phyloP scores from a whole-genome alignment of 2,113 vertebrate species.

The Gymnobelideus leadbeateri region DNA sequence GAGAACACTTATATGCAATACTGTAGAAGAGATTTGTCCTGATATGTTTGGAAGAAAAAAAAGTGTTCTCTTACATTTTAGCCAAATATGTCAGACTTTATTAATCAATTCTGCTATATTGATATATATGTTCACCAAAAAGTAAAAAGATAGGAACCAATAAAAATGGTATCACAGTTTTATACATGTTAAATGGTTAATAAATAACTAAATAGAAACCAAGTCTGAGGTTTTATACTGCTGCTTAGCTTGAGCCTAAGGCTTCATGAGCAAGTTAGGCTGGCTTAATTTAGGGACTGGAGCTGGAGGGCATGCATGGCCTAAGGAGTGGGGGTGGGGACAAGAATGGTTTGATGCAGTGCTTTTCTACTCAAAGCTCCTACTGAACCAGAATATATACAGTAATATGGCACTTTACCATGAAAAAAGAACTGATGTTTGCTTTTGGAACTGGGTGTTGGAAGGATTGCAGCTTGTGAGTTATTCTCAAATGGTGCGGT shows the following conservation, averaged over 20 bases:
- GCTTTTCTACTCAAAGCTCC: background rate
- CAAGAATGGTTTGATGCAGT: background rate
- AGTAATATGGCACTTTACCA: background rate
- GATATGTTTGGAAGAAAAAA: background rate
- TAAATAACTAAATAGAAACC: background rate
- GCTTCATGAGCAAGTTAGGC: background rate
- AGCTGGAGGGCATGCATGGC: background rate
- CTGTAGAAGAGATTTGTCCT: background rate
- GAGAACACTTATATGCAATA: background rate
- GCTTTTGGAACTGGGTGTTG: background rate
- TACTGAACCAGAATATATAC: background rate
- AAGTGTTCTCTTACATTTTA: background rate
- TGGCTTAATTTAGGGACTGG: background rate
- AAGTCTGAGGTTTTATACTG: background rate
- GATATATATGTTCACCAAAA: background rate
- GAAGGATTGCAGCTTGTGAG: background rate
- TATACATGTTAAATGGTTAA: background rate
- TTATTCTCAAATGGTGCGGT: background rate
- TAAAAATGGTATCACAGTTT: background rate
- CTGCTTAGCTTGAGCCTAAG: background rate
- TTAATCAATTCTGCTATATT: background rate
- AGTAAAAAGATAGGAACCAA: background rate
- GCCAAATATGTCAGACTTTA: background rate
- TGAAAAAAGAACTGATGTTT: background rate
- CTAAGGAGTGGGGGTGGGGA: accelerated